Evolutionary conservation across 2,888 invertebrate species (phyloP), one percentile per base, ranked within the genome.

Genomic region (Empis stercorea): DNA sequence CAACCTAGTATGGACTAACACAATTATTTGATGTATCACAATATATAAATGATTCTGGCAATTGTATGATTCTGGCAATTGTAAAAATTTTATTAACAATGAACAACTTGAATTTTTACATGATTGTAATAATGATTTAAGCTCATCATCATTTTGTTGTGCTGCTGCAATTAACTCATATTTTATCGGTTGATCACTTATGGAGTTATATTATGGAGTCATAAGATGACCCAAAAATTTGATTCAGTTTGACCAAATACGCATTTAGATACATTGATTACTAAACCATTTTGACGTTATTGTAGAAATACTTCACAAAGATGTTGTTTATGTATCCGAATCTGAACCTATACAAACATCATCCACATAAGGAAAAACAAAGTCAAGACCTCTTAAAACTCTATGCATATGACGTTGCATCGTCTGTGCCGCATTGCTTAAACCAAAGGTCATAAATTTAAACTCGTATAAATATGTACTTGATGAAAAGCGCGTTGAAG

Each of bases 61-160:
- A n/a, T n/a, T n/a, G n/a, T n/a, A n/a, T n/a, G 34, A 44, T 15
- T 32, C 46, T 39, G 49, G 47, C 32, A 49, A 44, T 10, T 32
- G 11, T n/a, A 49, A 30, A 36, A 46, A 45, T 30, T 47, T 47
- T 2, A 44, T 9, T 30, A 15, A 14, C 6, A 49, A 30, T 11
- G 44, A 49, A 20, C 3, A 20, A 36, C 17, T 17, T 11, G 50
- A 23, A 7, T 55, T 55, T 48, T 38, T 1, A 32, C n/a, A 1
- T 44, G 47, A 13, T 52, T 17, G 23, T 30, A 44, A 13, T 10
- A 36, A 20, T 42, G 38, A 30, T 46, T 46, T 44, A 51, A 51
- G 17, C 48, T 51, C 10, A 52, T 23, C 44, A 51, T 52, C 43
- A n/a, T 51, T 49, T n/a, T 48, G 44, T 5, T 7, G 11, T 1